Conservation (phyloP, 2,888 invertebrate genomes). For the Keiferia lycopersicella region DNA sequence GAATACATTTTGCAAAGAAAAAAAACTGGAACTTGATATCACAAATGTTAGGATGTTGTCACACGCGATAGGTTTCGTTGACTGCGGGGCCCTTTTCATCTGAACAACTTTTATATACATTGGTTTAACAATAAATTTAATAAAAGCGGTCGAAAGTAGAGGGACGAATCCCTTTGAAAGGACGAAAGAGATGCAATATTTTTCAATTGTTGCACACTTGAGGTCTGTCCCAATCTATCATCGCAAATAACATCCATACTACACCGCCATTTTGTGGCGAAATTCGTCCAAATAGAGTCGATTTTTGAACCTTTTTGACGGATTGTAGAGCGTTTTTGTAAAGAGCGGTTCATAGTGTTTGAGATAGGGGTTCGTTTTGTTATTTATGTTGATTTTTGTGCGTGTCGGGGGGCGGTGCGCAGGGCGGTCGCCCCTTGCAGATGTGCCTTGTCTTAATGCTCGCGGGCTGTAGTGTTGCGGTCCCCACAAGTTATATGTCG, state of each 20-base stretch:
- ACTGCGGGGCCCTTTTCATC: constrained; percentile 74
- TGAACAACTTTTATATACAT: constrained; percentile 79
- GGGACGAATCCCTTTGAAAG: constrained; percentile 72
- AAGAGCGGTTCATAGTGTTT: constrained; percentile 62
- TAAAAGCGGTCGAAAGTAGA: constrained; percentile 73
- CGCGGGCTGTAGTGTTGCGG: constrained; percentile 66
- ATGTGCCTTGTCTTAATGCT: constrained; percentile 79
- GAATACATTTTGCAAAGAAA: constrained; percentile 58
- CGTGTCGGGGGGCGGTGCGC: constrained; percentile 70
- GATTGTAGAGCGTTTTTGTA: constrained; percentile 40
- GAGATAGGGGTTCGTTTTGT: constrained; percentile 81
- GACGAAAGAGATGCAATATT: constrained; percentile 79
- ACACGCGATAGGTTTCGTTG: constrained; percentile 58
- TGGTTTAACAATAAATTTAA: constrained; percentile 79
- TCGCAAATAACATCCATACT: constrained; percentile 30
- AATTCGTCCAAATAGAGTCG: constrained; percentile 32
- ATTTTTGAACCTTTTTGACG: constrained; percentile 37
- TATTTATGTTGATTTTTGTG: constrained; percentile 81
- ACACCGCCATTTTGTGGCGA: constrained; percentile 39
- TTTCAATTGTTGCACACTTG: constrained; percentile 80
- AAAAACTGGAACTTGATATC: constrained; percentile 29
- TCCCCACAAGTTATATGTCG: constrained; percentile 54
- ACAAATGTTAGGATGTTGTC: constrained; percentile 46
- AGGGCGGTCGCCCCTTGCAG: constrained; percentile 72
- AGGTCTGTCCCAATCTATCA: constrained; percentile 41